Evolutionary conservation across 2,113 vertebrate species (phyloP).

Genomic region (Vidua chalybeata): DNA sequence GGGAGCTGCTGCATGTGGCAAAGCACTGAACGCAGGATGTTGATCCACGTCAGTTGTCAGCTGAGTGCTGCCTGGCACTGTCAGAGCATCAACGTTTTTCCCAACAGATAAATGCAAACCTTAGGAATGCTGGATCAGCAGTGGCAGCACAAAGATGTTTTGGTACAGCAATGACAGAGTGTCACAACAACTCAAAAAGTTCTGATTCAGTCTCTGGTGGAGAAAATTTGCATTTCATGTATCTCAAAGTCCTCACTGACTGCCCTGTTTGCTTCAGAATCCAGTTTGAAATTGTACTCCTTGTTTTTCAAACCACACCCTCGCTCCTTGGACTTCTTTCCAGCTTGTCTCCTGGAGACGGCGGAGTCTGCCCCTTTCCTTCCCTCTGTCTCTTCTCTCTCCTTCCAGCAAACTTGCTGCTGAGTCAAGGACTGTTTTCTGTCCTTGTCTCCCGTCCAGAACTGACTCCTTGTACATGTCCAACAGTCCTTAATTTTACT

Average conservation of each 20-base stretch:
- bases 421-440: background rate
- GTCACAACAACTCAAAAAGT: background rate
- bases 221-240: background rate
- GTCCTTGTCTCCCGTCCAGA: background rate
- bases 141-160: background rate
- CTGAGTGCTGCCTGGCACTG: background rate
- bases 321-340: conserved; percentile 18
- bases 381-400: background rate
- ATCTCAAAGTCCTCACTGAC: background rate
- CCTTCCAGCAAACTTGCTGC: background rate
- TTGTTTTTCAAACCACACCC: conserved; percentile 54
- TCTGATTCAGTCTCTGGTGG: background rate
- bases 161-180: background rate
- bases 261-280: background rate
- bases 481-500: background rate
- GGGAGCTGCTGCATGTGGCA: background rate
- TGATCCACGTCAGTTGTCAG: background rate
- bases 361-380: background rate
- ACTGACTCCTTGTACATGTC: background rate
- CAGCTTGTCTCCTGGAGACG: background rate
- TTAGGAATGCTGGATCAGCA: background rate
- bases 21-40: accelerated
- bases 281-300: conserved; percentile 23
- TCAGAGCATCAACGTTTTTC: background rate
- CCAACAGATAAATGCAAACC: background rate